phyloP scores from a whole-genome alignment of 2,113 vertebrate genomes.

The Oostethus manadensis region DNA sequence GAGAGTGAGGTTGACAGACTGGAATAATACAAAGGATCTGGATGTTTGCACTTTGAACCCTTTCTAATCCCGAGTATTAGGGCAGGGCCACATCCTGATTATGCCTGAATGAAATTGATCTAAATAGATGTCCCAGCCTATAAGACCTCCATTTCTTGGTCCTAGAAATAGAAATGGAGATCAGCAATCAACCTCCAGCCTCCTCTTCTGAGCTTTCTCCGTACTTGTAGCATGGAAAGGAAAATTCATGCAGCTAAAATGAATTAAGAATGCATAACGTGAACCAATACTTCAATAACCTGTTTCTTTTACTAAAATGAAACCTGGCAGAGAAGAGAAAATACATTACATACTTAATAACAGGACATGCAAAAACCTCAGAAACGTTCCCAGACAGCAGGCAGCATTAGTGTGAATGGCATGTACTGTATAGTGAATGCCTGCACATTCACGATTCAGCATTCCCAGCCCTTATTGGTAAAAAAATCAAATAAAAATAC shows the following conservation, averaged over 20 bases:
- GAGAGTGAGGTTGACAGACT: slow-evolving; percentile 63
- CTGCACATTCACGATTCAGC: too few species aligned
- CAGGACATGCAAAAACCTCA: background rate
- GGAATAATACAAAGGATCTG: slow-evolving; percentile 63
- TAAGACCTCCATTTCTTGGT: slow-evolving; percentile 62
- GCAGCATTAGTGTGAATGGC: slow-evolving; percentile 24
- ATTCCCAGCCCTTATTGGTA: too few species aligned
- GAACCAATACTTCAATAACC: slow-evolving; percentile 8
- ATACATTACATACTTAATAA: slow-evolving; percentile 41
- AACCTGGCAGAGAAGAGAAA: slow-evolving; percentile 37
- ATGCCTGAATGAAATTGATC: slow-evolving; percentile 68
- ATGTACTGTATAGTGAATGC: too few species aligned
- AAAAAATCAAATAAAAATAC: too few species aligned
- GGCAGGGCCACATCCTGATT: slow-evolving; percentile 67
- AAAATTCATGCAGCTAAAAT: slow-evolving; percentile 55
- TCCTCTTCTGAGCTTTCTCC: slow-evolving; percentile 30
- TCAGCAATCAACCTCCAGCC: slow-evolving; percentile 62
- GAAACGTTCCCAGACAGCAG: slow-evolving; percentile 6
- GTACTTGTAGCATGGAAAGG: slow-evolving; percentile 28
- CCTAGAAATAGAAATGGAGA: slow-evolving; percentile 66
- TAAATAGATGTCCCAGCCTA: slow-evolving; percentile 68
- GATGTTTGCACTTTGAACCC: slow-evolving; percentile 73
- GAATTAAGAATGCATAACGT: slow-evolving; percentile 29
- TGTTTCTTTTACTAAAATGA: slow-evolving; percentile 42
- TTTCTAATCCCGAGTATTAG: slow-evolving; percentile 68